Evolutionary conservation across 1,140 invertebrate species (phyloP).

Genomic region (Pseudachorutes palmiensis): DNA sequence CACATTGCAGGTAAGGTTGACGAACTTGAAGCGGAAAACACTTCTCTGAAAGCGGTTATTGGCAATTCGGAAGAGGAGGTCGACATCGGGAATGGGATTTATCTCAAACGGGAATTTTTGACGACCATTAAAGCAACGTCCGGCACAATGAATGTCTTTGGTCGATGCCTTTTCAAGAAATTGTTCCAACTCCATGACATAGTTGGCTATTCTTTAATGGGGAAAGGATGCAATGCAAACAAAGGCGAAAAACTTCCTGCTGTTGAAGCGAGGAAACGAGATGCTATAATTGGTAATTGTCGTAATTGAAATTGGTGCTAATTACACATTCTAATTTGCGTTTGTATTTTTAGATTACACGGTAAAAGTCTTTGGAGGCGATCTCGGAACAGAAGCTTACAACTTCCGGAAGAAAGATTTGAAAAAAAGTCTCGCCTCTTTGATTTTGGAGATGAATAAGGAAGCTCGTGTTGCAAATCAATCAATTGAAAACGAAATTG

Average conservation of each 20-base stretch:
- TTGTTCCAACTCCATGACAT: not conserved
- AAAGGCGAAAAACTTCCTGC: not conserved
- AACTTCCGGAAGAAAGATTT: not conserved
- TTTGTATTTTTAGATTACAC: not conserved
- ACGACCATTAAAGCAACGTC: not conserved
- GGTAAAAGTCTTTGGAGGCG: not conserved
- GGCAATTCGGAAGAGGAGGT: not conserved
- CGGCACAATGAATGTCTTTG: not conserved
- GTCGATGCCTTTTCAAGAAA: not conserved
- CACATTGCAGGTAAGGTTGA: not conserved
- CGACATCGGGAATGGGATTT: slow-evolving; percentile 2
- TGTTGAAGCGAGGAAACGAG: not conserved
- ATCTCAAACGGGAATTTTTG: not conserved
- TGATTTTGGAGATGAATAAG: not conserved
- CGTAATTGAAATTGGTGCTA: not conserved
- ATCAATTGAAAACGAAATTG: not conserved
- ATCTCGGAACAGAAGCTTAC: not conserved
- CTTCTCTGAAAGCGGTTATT: not conserved
- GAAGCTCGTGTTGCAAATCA: not conserved
- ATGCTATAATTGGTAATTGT: not conserved
- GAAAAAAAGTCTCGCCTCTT: not conserved
- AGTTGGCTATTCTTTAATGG: not conserved
- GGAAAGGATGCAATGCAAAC: not conserved
- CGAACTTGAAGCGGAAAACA: not conserved
- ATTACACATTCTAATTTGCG: not conserved